Base-by-base conservation (phyloP, 2,113 vertebrate species). In the Opisthocomus hoazin region DNA sequence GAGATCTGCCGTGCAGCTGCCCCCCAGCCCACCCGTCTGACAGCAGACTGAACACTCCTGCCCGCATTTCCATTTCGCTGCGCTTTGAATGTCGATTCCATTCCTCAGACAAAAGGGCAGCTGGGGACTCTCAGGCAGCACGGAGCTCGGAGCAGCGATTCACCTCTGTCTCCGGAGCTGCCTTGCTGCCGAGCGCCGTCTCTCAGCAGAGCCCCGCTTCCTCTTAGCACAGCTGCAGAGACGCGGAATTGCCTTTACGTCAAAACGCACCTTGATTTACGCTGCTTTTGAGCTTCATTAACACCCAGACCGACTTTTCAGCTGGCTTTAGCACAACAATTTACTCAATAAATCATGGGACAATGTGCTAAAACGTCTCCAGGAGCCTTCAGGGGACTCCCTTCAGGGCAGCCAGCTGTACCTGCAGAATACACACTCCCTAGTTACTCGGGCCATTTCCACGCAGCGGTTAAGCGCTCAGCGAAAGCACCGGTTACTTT, bases 391-490 rank as follows among this genome's bases (percentile, higher is more conserved):
- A 45, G 45, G 45, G 45, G 45, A 45, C 45, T 45, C 45, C 45
- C 45, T 45, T 45, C 18, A 45, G 45, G 16, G 45, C 45, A 45
- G 45, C 45, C 45, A 17, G 45, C 45, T 45, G 41, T 43, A 43
- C 41, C 41, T 43, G 41, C 41, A 43, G 23, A 29, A 36, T 24
- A 34, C 17, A 29, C 1, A 4, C 26, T 30, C 34, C 11, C 5
- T 11, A 1, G 10, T 37, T 84, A 34, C 56, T 58, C 16, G 22
- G 39, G 36, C 53, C 22, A 5, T 7, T 24, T 75, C 50, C 45
- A 34, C 0, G 0, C 2, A 20, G 36, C n/a, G 12, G 34, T 50
- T 43, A 61, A 78, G 21, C 0, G 0, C 26, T 30, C 74, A 43
- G 50, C 32, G 37, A 56, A 68, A 36, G 27, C 43, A 18, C 34